Evolutionary conservation across 2,888 invertebrate species (phyloP).

Genomic region (Nephrotoma appendiculata): DNA sequence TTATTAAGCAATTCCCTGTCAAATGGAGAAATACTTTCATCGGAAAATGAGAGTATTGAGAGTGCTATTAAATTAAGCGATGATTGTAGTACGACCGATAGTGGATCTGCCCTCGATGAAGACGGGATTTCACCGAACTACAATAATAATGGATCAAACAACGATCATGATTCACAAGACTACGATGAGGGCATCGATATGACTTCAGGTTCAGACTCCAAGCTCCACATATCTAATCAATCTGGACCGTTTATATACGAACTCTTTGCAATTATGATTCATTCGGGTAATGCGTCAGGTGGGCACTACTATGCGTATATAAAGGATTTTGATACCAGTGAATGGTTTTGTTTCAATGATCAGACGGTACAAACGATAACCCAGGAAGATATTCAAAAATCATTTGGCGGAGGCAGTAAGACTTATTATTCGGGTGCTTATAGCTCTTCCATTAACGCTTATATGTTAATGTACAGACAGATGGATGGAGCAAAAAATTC

Average conservation of each 20-base stretch:
- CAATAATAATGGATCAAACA: conserved; percentile 14
- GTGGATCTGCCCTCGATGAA: conserved; percentile 51
- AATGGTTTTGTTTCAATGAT: conserved; percentile 84
- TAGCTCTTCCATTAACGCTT: conserved; percentile 73
- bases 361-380: conserved; percentile 64
- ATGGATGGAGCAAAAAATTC: conserved; percentile 48
- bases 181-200: conserved; percentile 58
- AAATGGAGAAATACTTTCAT: conserved; percentile 14
- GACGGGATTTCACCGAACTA: conserved; percentile 29
- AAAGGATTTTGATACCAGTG: conserved; percentile 56
- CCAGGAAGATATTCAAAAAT: conserved; percentile 64
- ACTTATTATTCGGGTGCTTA: conserved; percentile 59
- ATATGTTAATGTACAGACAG: conserved; percentile 82
- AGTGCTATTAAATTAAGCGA: conserved; percentile 38
- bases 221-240: conserved; percentile 27
- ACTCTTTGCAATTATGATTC: conserved; percentile 82
- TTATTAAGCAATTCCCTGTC: conserved; percentile 13
- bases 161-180: conserved; percentile 33
- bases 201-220: conserved; percentile 34
- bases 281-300: conserved; percentile 78
- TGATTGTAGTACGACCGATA: conserved; percentile 53
- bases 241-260: conserved; percentile 67
- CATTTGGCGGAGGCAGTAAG: conserved; percentile 67
- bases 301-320: conserved; percentile 89
- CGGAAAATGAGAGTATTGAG: conserved; percentile 33